Evolutionary conservation across 2,888 invertebrate genomes (phyloP).

Genomic region (Idaea aversata): DNA sequence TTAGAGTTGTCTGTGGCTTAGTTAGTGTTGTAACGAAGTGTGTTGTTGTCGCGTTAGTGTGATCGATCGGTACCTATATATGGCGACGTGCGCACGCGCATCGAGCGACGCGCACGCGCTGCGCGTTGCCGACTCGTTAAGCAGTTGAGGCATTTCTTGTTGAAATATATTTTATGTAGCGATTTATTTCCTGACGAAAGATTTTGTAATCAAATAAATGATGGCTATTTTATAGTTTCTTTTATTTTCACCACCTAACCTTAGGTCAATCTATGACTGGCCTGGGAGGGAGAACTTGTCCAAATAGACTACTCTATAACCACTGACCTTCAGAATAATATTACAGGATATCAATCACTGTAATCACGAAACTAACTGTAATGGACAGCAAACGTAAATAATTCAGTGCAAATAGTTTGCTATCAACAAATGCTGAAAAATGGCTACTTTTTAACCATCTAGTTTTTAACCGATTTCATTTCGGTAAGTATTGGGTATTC

Average conservation of each 20-base stretch:
- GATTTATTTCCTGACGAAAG: slow-evolving; percentile 74
- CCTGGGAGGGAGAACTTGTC: no score
- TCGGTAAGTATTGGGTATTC: no score
- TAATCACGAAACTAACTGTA: no score
- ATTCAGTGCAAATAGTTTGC: no score
- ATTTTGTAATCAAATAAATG: slow-evolving; percentile 78
- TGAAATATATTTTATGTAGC: slow-evolving; percentile 74
- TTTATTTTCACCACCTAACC: slow-evolving; percentile 30
- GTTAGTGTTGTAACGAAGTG: slow-evolving; percentile 41
- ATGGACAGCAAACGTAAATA: no score
- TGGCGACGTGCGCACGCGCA: slow-evolving; percentile 34
- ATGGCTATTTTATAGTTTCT: slow-evolving; percentile 64
- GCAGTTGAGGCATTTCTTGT: slow-evolving; percentile 66
- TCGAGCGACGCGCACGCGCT: slow-evolving; percentile 8
- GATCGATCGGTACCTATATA: slow-evolving; percentile 47
- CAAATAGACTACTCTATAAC: no score
- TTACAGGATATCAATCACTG: no score
- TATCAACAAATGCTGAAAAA: no score
- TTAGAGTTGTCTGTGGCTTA: slow-evolving; percentile 37
- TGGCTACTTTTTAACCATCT: no score
- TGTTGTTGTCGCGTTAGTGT: no score
- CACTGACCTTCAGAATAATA: no score
- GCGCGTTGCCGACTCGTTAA: slow-evolving; percentile 29
- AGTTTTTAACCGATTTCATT: no score
- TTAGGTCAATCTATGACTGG: background rate